A percentile compares a stretch with the other conserved stretches of the same genome.
Conservation (phyloP, 2,113 vertebrate species). For the Vidua chalybeata region DNA sequence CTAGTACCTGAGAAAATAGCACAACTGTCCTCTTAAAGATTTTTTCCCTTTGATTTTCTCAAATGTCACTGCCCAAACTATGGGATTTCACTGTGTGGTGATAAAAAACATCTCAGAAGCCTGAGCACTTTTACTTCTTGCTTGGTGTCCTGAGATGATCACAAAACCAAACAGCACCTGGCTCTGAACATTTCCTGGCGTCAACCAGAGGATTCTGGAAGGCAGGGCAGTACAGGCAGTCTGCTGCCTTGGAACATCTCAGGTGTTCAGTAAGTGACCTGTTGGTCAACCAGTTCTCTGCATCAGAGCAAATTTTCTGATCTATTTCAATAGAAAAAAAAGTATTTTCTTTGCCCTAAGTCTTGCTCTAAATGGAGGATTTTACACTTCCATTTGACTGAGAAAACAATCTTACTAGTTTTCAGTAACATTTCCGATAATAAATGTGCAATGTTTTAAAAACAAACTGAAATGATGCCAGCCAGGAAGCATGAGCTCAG, state of each 20-base stretch:
- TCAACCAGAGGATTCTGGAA: background rate
- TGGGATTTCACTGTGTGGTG: background rate
- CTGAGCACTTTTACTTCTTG: background rate
- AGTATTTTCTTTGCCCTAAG: background rate
- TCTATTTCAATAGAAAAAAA: background rate
- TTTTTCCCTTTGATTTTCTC: background rate
- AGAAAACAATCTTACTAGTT: background rate
- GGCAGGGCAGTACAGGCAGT: background rate
- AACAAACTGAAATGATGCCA: background rate
- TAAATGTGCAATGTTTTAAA: background rate
- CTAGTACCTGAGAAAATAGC: background rate
- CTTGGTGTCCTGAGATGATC: background rate
- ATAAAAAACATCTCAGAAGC: background rate
- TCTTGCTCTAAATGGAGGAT: background rate
- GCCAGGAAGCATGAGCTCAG: background rate
- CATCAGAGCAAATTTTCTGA: background rate
- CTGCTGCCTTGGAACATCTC: background rate
- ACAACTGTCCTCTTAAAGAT: background rate
- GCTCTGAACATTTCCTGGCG: background rate
- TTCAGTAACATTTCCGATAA: background rate
- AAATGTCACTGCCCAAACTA: background rate
- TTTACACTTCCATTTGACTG: background rate
- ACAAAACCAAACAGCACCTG: background rate
- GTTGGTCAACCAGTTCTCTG: background rate
- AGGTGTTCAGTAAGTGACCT: background rate